A percentile compares a stretch with the other conserved stretches of the same genome.
Conservation (phyloP, 2,888 invertebrate genomes). For the Heteropelma amictum region DNA sequence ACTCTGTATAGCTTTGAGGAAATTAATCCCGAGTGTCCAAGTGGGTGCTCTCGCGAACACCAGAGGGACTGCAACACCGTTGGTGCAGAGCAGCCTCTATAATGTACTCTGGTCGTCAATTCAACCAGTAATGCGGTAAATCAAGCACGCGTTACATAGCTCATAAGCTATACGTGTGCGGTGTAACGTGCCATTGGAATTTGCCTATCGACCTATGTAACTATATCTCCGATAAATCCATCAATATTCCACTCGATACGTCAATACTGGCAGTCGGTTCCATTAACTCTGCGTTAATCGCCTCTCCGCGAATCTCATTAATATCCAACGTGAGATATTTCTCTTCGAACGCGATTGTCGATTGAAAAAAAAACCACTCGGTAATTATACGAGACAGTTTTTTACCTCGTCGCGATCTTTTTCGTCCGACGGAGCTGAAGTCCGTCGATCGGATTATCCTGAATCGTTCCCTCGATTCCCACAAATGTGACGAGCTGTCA, state of each 20-base stretch:
- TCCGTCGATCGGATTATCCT: background rate
- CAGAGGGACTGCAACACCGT: slow-evolving; percentile 14
- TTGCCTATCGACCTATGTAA: slow-evolving; percentile 8
- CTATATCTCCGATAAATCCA: background rate
- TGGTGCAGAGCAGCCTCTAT: slow-evolving; percentile 15
- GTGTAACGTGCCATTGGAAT: slow-evolving; percentile 43
- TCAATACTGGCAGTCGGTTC: slow-evolving; percentile 2
- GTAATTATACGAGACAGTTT: background rate
- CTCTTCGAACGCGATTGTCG: background rate
- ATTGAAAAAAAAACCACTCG: background rate
- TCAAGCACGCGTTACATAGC: slow-evolving; percentile 50
- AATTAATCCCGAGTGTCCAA: slow-evolving; percentile 38
- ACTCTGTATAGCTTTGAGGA: slow-evolving; percentile 42
- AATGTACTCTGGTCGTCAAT: slow-evolving; percentile 25
- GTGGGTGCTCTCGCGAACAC: slow-evolving; percentile 34
- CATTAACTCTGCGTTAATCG: slow-evolving; percentile 12
- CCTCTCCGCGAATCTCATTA: background rate
- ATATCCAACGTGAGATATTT: background rate
- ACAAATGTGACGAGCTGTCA: too few species aligned
- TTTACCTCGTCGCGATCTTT: background rate
- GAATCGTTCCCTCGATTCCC: background rate
- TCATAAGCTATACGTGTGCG: slow-evolving; percentile 21
- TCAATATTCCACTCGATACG: slow-evolving; percentile 14
- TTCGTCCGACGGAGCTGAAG: background rate
- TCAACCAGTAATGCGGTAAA: slow-evolving; percentile 49